Percentiles rank a stretch among this genome's conserved stretches.
Evolutionary conservation across 2,888 invertebrate species (phyloP).

Genomic region (Drosophila lutescens): DNA sequence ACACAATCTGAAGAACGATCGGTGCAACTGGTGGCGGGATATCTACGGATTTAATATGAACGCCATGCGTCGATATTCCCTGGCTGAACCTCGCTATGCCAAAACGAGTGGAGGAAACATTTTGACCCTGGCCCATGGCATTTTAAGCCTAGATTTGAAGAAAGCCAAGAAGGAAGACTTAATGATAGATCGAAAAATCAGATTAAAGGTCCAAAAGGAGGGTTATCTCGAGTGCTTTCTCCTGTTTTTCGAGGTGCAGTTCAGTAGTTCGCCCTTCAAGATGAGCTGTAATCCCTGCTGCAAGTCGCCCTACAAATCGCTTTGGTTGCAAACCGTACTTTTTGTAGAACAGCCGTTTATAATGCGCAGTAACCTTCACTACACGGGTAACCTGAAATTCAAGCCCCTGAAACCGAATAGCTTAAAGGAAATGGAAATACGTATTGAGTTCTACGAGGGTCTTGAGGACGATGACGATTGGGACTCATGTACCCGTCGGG

Average conservation of each 20-base stretch:
- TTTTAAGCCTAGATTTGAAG: slow-evolving; percentile 47
- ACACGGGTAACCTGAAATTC: slow-evolving; percentile 52
- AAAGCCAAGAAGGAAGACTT: slow-evolving; percentile 29
- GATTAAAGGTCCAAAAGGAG: slow-evolving; percentile 32
- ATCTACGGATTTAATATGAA: slow-evolving; percentile 99
- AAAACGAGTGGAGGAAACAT: slow-evolving; percentile 6
- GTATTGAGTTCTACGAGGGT: slow-evolving; percentile 45
- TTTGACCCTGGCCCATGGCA: slow-evolving; percentile 55
- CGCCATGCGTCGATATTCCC: slow-evolving; percentile 96
- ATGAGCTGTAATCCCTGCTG: slow-evolving; percentile 64
- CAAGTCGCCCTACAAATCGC: slow-evolving; percentile 10
- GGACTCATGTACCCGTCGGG: slow-evolving; percentile 2
- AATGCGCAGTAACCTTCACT: slow-evolving; percentile 39
- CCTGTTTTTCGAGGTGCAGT: slow-evolving; percentile 64
- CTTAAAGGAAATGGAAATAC: slow-evolving; percentile 50
- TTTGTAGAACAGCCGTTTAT: slow-evolving; percentile 58
- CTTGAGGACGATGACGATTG: neutral
- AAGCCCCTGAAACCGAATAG: slow-evolving; percentile 4
- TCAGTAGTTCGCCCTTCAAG: slow-evolving; percentile 45
- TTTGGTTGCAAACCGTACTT: slow-evolving; percentile 61
- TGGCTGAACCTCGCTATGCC: slow-evolving; percentile 91
- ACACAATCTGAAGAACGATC: slow-evolving; percentile 98
- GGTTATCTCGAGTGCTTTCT: slow-evolving; percentile 56
- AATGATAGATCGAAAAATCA: slow-evolving; percentile 38
- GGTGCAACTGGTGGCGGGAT: slow-evolving; percentile 99